These are phyloP conservation scores for Perithous albicinctus DNA, from an alignment of 2,888 invertebrate genomes.

Conservation along the genomic window DNA sequence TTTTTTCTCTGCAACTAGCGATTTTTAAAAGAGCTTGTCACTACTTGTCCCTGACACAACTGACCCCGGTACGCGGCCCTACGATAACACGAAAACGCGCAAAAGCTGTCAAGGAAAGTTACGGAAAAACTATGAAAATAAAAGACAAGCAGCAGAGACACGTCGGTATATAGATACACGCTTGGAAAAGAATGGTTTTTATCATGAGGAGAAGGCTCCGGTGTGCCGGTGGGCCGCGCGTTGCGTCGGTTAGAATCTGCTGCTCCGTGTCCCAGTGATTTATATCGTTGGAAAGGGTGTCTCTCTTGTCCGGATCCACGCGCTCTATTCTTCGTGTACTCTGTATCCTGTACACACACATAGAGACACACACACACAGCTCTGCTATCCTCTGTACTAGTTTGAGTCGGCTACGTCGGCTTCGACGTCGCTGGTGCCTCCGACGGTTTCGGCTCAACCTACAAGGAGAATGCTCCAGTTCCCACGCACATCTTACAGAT, in stretches of 20 bases:
- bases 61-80: too few species aligned
- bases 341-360: slow-evolving; percentile 39
- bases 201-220: slow-evolving; percentile 5
- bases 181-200: slow-evolving; percentile 3
- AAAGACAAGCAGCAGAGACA: background rate
- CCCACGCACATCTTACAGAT: slow-evolving; percentile 78
- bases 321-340: slow-evolving; percentile 56
- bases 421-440: slow-evolving; percentile 4
- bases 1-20: too few species aligned
- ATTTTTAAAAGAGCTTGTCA: too few species aligned
- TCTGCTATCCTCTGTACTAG: slow-evolving; percentile 19
- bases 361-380: slow-evolving; percentile 21
- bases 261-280: slow-evolving; percentile 49
- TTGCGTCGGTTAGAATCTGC: slow-evolving; percentile 24
- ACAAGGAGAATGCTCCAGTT: slow-evolving; percentile 80
- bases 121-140: background rate
- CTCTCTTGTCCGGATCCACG: slow-evolving; percentile 58
- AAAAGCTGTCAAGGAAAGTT: background rate
- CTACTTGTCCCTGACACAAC: too few species aligned
- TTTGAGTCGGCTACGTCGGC: slow-evolving; percentile 55
- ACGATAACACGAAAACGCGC: background rate
- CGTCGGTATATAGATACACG: background rate
- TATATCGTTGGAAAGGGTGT: slow-evolving; percentile 62
- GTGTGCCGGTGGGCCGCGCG: slow-evolving; percentile 7
- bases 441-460: slow-evolving; percentile 44